Percentiles rank a stretch among this genome's conserved stretches.
Conservation (phyloP, 1,140 invertebrate genomes). For the Bradynema listronoti region DNA sequence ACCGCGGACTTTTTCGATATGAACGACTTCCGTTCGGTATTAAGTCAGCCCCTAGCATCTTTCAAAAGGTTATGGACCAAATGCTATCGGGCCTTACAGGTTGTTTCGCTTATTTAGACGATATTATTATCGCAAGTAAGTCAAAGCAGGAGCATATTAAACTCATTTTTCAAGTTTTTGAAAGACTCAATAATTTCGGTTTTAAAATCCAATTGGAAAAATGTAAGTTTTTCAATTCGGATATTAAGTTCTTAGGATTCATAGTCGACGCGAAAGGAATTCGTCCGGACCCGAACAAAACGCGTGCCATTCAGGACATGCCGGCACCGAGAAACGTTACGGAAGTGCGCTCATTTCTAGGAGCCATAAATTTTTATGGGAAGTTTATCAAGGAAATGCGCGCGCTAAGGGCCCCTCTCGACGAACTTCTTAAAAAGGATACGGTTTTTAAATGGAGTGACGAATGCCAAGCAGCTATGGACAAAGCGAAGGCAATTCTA, state of each 20-base stretch:
- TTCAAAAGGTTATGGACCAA: slow-evolving; percentile 61
- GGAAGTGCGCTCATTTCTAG: slow-evolving; percentile 38
- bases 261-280: too few relatives aligned
- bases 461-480: slow-evolving; percentile 29
- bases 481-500: slow-evolving; percentile 46
- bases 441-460: slow-evolving; percentile 7
- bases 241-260: too few relatives aligned
- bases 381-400: slow-evolving; percentile 26
- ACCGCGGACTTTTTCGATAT: slow-evolving; percentile 33
- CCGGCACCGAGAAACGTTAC: too few relatives aligned
- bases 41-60: slow-evolving; percentile 60
- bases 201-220: too few relatives aligned
- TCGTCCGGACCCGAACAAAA: too few relatives aligned
- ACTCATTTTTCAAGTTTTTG: too few relatives aligned
- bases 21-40: slow-evolving; percentile 60
- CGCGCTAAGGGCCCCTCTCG: slow-evolving; percentile 18
- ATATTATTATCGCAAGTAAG: slow-evolving; percentile 18
- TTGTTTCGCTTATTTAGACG: slow-evolving; percentile 42
- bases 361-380: slow-evolving; percentile 42
- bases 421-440: slow-evolving; percentile 32
- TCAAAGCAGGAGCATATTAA: background rate
- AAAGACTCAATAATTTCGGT: too few relatives aligned
- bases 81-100: slow-evolving; percentile 52
- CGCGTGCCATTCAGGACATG: too few relatives aligned
- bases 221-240: too few relatives aligned